Percentiles rank a stretch among this genome's conserved stretches.
Evolutionary conservation across 2,113 vertebrate genomes (phyloP).

Genomic region (Hemibagrus wyckioides): DNA sequence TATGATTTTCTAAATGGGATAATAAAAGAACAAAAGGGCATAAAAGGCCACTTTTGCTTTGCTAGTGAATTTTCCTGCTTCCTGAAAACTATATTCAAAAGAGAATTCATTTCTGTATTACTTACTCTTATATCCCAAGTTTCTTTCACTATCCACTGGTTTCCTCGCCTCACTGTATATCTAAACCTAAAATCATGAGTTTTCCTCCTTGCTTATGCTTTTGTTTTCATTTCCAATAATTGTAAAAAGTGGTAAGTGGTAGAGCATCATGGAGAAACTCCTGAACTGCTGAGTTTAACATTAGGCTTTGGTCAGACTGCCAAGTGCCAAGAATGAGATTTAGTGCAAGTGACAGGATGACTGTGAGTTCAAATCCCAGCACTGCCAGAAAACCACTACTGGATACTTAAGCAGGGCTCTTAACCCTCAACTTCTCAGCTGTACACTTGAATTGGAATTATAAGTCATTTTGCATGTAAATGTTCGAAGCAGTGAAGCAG

Average conservation of each 20-base stretch:
- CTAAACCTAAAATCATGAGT: constrained; percentile 3
- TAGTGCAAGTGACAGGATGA: constrained; percentile 12
- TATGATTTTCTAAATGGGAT: not conserved
- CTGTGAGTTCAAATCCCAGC: not conserved
- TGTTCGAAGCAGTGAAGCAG: not conserved
- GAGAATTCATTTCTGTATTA: not conserved
- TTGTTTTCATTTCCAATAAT: not conserved
- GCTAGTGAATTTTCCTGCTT: not conserved
- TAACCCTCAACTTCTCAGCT: not conserved
- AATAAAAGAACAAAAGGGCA: not conserved
- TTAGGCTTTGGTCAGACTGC: not conserved
- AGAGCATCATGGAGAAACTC: not conserved
- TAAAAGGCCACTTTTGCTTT: not conserved
- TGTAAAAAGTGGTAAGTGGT: not conserved
- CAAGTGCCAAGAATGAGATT: not conserved
- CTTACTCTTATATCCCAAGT: not conserved
- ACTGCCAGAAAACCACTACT: constrained; percentile 5
- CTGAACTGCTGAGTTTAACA: not conserved
- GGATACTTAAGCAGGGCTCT: not conserved
- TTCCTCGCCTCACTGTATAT: not conserved
- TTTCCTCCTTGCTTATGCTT: not conserved
- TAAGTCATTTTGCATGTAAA: not conserved
- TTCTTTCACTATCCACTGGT: not conserved
- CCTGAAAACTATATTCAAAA: not conserved
- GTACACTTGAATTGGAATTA: not conserved